Evolutionary conservation across 2,113 vertebrate species (phyloP).

Genomic region (Triplophysa tibetana): DNA sequence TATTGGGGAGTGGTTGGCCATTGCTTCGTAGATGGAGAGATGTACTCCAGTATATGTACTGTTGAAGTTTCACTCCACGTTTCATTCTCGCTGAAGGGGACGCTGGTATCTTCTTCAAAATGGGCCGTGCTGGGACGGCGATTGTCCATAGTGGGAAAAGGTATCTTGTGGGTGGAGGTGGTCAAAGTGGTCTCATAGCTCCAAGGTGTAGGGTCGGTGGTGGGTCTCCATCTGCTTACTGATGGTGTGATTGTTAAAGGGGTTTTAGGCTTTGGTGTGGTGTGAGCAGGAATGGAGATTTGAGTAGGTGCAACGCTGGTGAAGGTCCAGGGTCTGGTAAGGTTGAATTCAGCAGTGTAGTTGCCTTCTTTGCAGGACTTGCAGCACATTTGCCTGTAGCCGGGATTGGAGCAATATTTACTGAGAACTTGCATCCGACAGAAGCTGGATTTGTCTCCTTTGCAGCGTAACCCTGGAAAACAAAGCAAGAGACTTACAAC

Average conservation of each 20-base stretch:
- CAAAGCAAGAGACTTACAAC: neutral
- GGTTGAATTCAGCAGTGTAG: constrained; percentile 57
- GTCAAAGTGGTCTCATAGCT: neutral
- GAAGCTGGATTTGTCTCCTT: constrained; percentile 89
- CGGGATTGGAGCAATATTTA: constrained; percentile 85
- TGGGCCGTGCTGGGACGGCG: constrained; percentile 39
- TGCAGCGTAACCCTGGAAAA: constrained; percentile 83
- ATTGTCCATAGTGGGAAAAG: constrained; percentile 5
- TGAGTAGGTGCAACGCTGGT: constrained; percentile 59
- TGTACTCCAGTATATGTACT: neutral
- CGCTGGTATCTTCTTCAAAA: constrained; percentile 37
- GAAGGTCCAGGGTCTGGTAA: constrained; percentile 22
- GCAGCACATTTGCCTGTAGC: constrained; percentile 90
- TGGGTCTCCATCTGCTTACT: neutral
- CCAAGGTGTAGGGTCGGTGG: neutral
- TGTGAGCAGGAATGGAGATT: neutral
- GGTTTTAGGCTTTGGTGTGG: constrained; percentile 29
- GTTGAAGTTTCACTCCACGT: constrained; percentile 3
- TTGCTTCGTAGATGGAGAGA: constrained; percentile 19
- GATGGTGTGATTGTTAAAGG: neutral
- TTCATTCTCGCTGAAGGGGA: neutral
- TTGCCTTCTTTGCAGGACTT: constrained; percentile 79
- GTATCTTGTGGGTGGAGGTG: neutral
- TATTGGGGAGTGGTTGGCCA: neutral
- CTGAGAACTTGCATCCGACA: constrained; percentile 88